A percentile compares a stretch with the other conserved stretches of the same genome.
Evolutionary conservation across 2,888 invertebrate genomes (phyloP).

Genomic region (Atethmia centrago): DNA sequence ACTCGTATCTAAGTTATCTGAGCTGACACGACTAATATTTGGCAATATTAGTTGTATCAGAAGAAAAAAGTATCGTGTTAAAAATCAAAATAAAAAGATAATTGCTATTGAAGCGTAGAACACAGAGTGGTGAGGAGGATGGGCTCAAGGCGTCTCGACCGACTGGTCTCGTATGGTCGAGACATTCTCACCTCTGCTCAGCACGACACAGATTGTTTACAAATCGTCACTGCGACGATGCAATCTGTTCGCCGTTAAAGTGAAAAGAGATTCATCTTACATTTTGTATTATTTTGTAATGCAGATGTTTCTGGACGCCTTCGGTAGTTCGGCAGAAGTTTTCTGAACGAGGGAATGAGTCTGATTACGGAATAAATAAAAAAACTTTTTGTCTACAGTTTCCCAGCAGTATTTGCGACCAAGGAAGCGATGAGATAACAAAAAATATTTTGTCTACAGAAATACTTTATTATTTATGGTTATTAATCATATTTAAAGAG

Average conservation of each 20-base stretch:
- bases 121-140: not conserved
- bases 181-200: conserved; percentile 19
- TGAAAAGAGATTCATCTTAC: not conserved
- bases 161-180: conserved; percentile 3
- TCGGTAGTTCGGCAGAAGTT: not conserved
- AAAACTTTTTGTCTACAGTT: not conserved
- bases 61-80: not conserved
- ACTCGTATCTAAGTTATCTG: not conserved
- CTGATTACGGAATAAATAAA: not conserved
- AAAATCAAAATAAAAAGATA: conserved; percentile 14
- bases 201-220: conserved; percentile 44
- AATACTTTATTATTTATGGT: not conserved
- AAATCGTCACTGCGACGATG: conserved; percentile 35
- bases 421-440: not conserved
- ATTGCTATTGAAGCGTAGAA: not conserved
- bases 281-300: no score
- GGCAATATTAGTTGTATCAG: no score
- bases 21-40: not conserved
- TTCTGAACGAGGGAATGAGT: not conserved
- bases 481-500: not conserved
- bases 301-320: not conserved
- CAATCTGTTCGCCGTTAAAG: conserved; percentile 25
- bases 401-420: not conserved
- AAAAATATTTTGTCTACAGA: not conserved
- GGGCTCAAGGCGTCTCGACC: not conserved